phyloP scores from a whole-genome alignment of 2,888 invertebrate genomes.

The Eupithecia tripunctaria region DNA sequence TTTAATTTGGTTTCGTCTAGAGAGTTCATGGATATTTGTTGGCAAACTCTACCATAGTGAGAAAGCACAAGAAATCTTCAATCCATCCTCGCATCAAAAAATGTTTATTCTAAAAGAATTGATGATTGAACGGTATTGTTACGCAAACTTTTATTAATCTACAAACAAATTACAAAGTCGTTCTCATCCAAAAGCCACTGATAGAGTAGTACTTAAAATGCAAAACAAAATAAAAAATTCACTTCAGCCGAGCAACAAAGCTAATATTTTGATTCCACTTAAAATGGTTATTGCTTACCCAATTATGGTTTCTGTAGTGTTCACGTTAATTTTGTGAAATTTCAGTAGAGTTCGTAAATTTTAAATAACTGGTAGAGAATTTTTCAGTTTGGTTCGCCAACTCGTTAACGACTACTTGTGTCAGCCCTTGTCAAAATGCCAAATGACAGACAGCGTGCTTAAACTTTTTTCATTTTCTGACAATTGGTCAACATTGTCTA shows the following conservation, averaged over 20 bases:
- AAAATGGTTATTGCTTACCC: background rate
- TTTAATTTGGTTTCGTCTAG: background rate
- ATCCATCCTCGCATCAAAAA: background rate
- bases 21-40: background rate
- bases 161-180: background rate
- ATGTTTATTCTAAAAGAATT: background rate
- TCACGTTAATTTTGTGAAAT: background rate
- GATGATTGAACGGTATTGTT: background rate
- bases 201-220: background rate
- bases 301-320: background rate
- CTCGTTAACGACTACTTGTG: background rate
- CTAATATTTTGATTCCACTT: conserved; percentile 4
- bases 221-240: conserved; percentile 2
- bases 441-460: background rate
- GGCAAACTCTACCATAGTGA: background rate
- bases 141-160: background rate
- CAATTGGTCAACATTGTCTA: background rate
- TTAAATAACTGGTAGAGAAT: background rate
- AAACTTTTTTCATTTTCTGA: background rate
- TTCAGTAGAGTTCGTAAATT: background rate
- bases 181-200: background rate
- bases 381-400: background rate
- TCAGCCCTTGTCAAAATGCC: background rate
- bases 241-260: background rate
- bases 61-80: background rate